Base-by-base conservation (phyloP, 2,797 vertebrate genomes). In the Lutjanus argentimaculatus region DNA sequence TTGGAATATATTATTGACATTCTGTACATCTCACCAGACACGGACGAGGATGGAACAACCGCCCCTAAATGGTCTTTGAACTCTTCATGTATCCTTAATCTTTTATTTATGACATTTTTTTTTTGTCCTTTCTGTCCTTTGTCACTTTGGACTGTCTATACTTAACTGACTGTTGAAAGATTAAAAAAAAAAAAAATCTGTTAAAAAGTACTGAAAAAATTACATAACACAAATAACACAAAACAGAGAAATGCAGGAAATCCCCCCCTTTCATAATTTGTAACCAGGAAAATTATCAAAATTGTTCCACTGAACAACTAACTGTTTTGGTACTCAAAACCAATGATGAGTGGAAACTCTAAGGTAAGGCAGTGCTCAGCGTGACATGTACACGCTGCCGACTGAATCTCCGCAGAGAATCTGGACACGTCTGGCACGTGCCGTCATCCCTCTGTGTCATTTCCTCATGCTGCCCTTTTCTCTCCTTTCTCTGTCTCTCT, bases 401-500 rank as follows among this genome's bases (percentile, higher is more conserved):
- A 77, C 22, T 3, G 2, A 22, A 19, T 57, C 62, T 48, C 14
- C 14, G 0, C 30, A 6, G 57, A 66, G 58, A 51, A 69, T 77
- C 49, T 10, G 8, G 11, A 51, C 36, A 36, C 11, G 12, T 64
- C 22, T 2, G 13, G 40, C 69, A 58, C 42, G 4, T 62, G 77
- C 15, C 3, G 17, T 57, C 25, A 58, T 52, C 25, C 21, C 58
- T 85, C 70, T 67, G 2, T 72, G 76, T 77, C 61, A 67, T 71
- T 84, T 85, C 43, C 67, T 48, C 36, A 16, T 17, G 48, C 6
- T n/a, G 46, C 63, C 63, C 58, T 30, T 64, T 75, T 83, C 65
- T 79, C 62, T 67, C 65, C 48, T 59, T 78, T 78, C 14, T 13
- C 56, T 71, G 45, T 58, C 12, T 80, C 72, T 70, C 69, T 82